Base-by-base conservation (phyloP, 2,888 invertebrate genomes). In the Cosmopolites sordidus region DNA sequence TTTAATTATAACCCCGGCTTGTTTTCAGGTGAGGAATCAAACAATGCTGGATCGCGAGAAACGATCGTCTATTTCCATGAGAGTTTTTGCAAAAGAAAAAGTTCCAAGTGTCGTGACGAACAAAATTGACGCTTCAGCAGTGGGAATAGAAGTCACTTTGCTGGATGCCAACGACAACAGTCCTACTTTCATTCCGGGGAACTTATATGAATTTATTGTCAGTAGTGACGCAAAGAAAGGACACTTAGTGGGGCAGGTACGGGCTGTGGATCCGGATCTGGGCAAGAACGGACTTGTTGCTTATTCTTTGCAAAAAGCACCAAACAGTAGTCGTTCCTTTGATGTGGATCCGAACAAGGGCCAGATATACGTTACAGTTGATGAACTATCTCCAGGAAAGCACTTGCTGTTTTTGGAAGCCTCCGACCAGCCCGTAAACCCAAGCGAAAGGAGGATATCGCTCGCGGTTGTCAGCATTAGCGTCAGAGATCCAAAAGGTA, bases 91-190 rank as follows among this genome's bases (percentile, higher is more conserved):
- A 0, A 81, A 86, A 62, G 92, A 93, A 69, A 86, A 87, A 60
- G 78, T 77, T 18, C 83, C 83, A 0, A 86, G 83, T 60, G 82
- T 88, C 1, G 82, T 85, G 0, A 73, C 76, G 0, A 82, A 79
- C 14, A 77, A 75, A 55, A 64, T 74, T 41, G 71, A 69, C 0
- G 69, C 73, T 12, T 80, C 80, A 40, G 78, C 77, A 16, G 91
- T 90, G 0, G 81, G 81, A 37, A 87, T 92, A 0, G 89, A 90
- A 74, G 87, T 94, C 1, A 86, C 87, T 0, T 72, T 94, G 17
- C 76, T 89, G 0, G 94, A 95, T 69, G 89, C 93, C 12, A 95
- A 95, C 68, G 94, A 95, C 69, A 93, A 94, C 65, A 89, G 89
- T 63, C 94, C 95, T 0, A 83, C 83, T 17, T 94, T 93, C 66